Percentiles rank a stretch among this genome's conserved stretches.
phyloP scores from a whole-genome alignment of 2,113 vertebrate genomes.

The Podarcis muralis region DNA sequence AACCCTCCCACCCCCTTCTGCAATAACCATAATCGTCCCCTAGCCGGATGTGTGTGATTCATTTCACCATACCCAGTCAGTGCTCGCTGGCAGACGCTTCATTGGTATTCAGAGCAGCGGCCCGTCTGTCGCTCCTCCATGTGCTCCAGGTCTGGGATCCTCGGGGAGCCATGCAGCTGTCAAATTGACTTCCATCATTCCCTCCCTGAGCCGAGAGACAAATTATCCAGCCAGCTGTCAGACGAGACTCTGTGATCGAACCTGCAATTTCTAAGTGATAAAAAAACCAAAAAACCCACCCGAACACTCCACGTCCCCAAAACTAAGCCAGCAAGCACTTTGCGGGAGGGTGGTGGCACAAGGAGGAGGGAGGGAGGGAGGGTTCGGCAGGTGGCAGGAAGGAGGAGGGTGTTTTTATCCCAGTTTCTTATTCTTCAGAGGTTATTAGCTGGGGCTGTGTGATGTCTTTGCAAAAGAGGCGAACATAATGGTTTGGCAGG shows the following conservation, averaged over 20 bases:
- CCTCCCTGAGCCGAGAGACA: constrained; percentile 67
- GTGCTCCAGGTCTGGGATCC: constrained; percentile 71
- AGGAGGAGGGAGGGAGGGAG: not conserved
- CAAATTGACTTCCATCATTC: constrained; percentile 76
- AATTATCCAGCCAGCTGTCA: constrained; percentile 72
- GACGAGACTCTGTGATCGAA: constrained; percentile 63
- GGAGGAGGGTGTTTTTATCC: not conserved
- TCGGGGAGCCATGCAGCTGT: constrained; percentile 76
- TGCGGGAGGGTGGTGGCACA: not conserved
- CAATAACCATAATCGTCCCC: constrained; percentile 70
- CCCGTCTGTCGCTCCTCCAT: constrained; percentile 72
- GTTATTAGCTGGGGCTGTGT: constrained; percentile 6
- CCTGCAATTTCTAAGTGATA: constrained; percentile 63
- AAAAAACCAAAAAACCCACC: constrained; percentile 11
- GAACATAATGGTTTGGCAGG: constrained; percentile 24
- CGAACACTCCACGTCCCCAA: constrained; percentile 16
- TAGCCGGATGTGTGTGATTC: constrained; percentile 66
- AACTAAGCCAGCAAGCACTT: constrained; percentile 39
- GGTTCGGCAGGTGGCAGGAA: not conserved
- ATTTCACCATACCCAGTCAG: constrained; percentile 62
- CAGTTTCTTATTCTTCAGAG: not conserved
- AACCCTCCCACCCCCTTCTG: constrained; percentile 19
- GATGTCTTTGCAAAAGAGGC: constrained; percentile 19
- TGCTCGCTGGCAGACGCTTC: constrained; percentile 68
- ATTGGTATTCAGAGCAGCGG: constrained; percentile 69